Conservation (phyloP, 2,113 vertebrate species). For the Hyperoodon ampullatus region DNA sequence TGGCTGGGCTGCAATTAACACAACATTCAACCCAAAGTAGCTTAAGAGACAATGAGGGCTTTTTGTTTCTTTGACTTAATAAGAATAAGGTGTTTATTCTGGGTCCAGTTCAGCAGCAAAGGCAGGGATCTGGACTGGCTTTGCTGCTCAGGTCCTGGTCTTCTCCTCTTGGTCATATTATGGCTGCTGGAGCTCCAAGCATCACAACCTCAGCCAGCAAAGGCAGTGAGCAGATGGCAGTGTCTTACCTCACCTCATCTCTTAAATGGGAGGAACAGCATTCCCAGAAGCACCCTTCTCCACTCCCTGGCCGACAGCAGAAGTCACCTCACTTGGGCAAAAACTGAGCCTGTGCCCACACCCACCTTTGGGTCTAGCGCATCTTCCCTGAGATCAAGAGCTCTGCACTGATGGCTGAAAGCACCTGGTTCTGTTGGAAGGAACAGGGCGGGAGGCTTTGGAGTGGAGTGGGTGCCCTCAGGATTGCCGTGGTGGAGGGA, state of each 20-base stretch:
- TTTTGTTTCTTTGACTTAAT: too few relatives aligned
- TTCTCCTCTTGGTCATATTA: background rate
- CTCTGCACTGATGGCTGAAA: background rate
- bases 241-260: too few relatives aligned
- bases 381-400: background rate
- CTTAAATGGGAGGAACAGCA: too few relatives aligned
- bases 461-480: background rate
- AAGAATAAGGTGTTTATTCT: background rate
- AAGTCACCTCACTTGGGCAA: background rate
- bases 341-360: background rate
- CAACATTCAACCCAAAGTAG: background rate
- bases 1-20: background rate
- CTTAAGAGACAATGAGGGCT: accelerated
- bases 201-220: background rate
- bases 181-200: background rate
- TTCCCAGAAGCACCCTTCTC: background rate
- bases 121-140: background rate
- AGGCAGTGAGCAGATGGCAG: background rate
- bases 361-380: background rate
- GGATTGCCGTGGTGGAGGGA: accelerated
- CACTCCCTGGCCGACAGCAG: background rate
- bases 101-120: background rate
- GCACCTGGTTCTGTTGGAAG: background rate
- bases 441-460: background rate
- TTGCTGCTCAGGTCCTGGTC: background rate